These are phyloP conservation scores for Drosophila parvula DNA, from an alignment of 1,140 invertebrate genomes.

Conservation along the genomic window DNA sequence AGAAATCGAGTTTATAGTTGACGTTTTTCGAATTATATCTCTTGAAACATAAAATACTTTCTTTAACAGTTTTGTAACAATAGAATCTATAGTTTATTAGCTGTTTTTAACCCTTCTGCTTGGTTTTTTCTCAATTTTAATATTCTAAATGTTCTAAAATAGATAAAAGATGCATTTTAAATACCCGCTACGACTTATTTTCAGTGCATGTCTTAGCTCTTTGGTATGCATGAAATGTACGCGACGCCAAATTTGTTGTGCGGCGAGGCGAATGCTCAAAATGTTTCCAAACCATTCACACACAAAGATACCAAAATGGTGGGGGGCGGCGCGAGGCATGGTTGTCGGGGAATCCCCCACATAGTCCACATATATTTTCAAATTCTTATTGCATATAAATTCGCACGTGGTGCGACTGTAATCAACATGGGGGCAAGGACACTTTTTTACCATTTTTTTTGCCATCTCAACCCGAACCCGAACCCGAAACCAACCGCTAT, in stretches of 20 bases:
- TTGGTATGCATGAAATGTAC: slow-evolving; percentile 83
- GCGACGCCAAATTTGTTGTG: slow-evolving; percentile 81
- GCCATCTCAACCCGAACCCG: background rate
- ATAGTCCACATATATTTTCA: slow-evolving; percentile 72
- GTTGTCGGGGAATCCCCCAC: slow-evolving; percentile 8
- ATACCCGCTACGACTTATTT: background rate
- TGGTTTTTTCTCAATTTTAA: too few relatives aligned
- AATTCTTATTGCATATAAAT: slow-evolving; percentile 83
- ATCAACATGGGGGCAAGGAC: slow-evolving; percentile 72
- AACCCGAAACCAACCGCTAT: background rate
- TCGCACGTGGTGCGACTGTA: slow-evolving; percentile 81
- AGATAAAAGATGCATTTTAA: background rate
- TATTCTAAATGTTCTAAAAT: too few relatives aligned
- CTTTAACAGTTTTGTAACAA: accelerated
- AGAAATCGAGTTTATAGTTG: too few relatives aligned
- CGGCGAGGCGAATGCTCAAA: slow-evolving; percentile 81
- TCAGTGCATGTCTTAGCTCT: slow-evolving; percentile 59
- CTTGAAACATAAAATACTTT: background rate
- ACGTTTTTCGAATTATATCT: too few relatives aligned
- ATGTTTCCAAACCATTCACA: slow-evolving; percentile 55
- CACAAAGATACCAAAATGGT: slow-evolving; percentile 30
- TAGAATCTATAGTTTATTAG: accelerated
- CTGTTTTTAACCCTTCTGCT: too few relatives aligned
- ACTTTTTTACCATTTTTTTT: slow-evolving; percentile 56
- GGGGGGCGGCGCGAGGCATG: background rate